Evolutionary conservation across 1,140 invertebrate species (phyloP), one percentile per base, ranked within the genome.

Genomic region (Trinorchestia longiramus): DNA sequence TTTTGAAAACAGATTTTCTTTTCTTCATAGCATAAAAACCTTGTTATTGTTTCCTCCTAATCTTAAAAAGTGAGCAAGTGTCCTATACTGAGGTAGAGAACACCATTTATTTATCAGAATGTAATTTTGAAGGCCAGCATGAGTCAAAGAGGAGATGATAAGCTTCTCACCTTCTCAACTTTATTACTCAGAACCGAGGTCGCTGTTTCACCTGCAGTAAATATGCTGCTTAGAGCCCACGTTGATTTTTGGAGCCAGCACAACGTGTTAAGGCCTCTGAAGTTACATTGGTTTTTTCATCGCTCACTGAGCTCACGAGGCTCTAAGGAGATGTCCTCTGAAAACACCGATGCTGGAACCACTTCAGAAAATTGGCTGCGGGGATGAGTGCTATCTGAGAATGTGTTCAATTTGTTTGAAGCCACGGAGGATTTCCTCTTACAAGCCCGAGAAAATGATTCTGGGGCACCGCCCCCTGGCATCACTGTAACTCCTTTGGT

Each of bases 361-460:
- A 91, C 88, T 91, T 91, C 88, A 42, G 43, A 44, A 91, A 91
- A 91, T 91, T 91, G 88, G 88, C 43, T 41, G 88, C 62, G 43
- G 41, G 88, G 88, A 91, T 91, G 88, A 91, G 88, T 91, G 88
- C 88, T 91, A 91, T 91, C 88, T 91, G 88, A 91, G 88, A 91
- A 91, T 91, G 88, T 91, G 88, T 91, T 91, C 88, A 91, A 91
- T 91, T 91, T 91, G 88, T 91, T 43, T 91, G 88, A 91, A 91
- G 88, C 88, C 43, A 91, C 88, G 88, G 88, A 91, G 88, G 88
- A 91, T 91, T 91, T 23, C 88, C 88, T 91, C 41, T 23, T 43
- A 91, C 88, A 91, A 23, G 88, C 19, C 88, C 0, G 28, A 91
- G 88, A 91, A 91, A 91, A 91, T 91, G 88, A 91, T 91, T 28